phyloP scores from a whole-genome alignment of 2,113 vertebrate genomes.

The Damaliscus lunatus region DNA sequence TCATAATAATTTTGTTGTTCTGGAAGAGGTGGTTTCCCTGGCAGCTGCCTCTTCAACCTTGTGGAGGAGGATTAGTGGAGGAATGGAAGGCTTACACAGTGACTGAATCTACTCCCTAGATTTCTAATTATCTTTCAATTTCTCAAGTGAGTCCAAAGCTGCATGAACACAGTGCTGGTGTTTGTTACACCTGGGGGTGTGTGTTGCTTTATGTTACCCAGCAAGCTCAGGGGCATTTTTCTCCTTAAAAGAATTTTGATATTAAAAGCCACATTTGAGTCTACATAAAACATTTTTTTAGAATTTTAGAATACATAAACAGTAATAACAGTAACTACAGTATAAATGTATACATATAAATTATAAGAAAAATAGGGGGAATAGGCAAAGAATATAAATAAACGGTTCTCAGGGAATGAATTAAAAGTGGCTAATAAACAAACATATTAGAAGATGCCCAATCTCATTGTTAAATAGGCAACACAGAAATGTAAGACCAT shows the following conservation, averaged over 20 bases:
- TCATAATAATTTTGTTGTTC: neutral
- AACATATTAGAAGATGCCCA: neutral
- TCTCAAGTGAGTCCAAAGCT: neutral
- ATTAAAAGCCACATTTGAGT: neutral
- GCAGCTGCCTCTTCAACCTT: slow-evolving; percentile 32
- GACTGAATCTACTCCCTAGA: neutral
- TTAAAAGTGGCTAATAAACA: neutral
- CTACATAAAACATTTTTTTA: neutral
- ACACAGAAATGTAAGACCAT: neutral
- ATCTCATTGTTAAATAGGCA: neutral
- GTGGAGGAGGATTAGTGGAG: neutral
- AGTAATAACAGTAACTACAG: neutral
- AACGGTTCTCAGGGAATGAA: neutral
- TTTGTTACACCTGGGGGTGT: neutral
- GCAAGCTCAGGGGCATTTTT: slow-evolving; percentile 1
- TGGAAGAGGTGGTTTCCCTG: slow-evolving; percentile 34
- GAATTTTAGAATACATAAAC: neutral
- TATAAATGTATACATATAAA: neutral
- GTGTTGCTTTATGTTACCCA: neutral
- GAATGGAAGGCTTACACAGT: neutral
- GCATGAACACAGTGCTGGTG: accelerated
- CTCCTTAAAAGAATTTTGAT: slow-evolving; percentile 23
- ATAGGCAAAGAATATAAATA: neutral
- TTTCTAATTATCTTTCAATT: slow-evolving; percentile 25
- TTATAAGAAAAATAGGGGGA: neutral